Evolutionary conservation across 2,797 vertebrate species (phyloP), one percentile per base, ranked within the genome.

Genomic region (Tapirus indicus): DNA sequence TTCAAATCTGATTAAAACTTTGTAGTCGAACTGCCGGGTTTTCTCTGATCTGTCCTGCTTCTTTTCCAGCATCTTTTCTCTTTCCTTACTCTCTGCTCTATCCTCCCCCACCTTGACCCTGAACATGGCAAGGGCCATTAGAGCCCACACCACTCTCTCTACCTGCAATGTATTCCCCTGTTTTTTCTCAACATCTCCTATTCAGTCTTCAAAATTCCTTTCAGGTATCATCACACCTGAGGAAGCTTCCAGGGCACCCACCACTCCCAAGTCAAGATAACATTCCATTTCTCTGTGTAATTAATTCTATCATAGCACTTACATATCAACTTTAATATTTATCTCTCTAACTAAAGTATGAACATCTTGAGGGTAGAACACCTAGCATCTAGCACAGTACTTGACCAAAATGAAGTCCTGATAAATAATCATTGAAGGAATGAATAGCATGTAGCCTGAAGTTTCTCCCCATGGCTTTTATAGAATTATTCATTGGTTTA

Each of bases 401-500:
- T 41, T 82, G 88, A 77, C 27, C 10, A 92, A 83, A 95, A 91
- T 74, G 8, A 97, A 83, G 17, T 84, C 62, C 52, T 91, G 16
- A 27, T 78, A 91, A 86, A 49, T 88, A 91, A 95, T 86, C 79
- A 38, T 29, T 77, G 79, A 74, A 77, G 85, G n/a, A 85, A 56
- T 86, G 74, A 91, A 49, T 85, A 92, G 4, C n/a, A 87, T 64
- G 4, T 18, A 96, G 58, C 56, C 18, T 41, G 20, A 95, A 79
- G 14, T 75, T 92, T 96, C n/a, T 75, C 18, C 29, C 32, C 16
- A 64, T 75, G 60, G 3, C 20, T 83, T 66, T 92, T 52, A 54
- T 38, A 92, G 23, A 97, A 71, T n/a, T 79, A 13, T 54, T 92
- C 44, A 38, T 85, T 96, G 41, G 25, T 93, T 78, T 71, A 88